These are phyloP conservation scores for Chaenogobius annularis DNA, from an alignment of 2,113 vertebrate species.

Conservation along the genomic window DNA sequence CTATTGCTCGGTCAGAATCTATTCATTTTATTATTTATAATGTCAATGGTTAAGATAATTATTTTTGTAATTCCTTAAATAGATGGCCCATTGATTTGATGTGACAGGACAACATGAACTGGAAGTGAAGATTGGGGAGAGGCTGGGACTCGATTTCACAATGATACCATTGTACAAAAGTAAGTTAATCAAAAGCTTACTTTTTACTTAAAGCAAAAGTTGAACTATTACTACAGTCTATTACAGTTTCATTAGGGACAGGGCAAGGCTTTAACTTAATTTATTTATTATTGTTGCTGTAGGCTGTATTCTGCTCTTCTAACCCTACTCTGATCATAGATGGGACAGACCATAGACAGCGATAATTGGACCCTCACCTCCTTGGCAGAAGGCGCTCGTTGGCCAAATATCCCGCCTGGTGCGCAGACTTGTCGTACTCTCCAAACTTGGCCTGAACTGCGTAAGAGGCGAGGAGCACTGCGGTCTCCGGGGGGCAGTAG, in stretches of 20 bases:
- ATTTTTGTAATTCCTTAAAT: too few relatives aligned
- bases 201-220: too few relatives aligned
- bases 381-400: conserved; percentile 87
- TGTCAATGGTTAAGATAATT: too few relatives aligned
- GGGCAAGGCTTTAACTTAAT: not conserved
- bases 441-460: conserved; percentile 92
- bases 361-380: conserved; percentile 73
- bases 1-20: not conserved
- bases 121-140: not conserved
- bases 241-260: not conserved
- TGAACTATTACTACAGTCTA: too few relatives aligned
- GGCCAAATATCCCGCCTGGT: conserved; percentile 85
- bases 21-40: too few relatives aligned
- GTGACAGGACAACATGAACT: not conserved
- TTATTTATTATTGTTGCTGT: not conserved
- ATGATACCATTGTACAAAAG: too few relatives aligned
- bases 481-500: conserved; percentile 94
- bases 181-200: too few relatives aligned
- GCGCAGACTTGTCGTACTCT: conserved; percentile 79
- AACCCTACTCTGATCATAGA: not conserved
- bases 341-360: not conserved
- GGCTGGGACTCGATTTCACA: too few relatives aligned
- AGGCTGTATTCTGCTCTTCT: not conserved
- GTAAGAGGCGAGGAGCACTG: conserved; percentile 94
- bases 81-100: too few relatives aligned